Evolutionary conservation across 2,888 invertebrate species (phyloP).

Genomic region (Drosophila infuscata): DNA sequence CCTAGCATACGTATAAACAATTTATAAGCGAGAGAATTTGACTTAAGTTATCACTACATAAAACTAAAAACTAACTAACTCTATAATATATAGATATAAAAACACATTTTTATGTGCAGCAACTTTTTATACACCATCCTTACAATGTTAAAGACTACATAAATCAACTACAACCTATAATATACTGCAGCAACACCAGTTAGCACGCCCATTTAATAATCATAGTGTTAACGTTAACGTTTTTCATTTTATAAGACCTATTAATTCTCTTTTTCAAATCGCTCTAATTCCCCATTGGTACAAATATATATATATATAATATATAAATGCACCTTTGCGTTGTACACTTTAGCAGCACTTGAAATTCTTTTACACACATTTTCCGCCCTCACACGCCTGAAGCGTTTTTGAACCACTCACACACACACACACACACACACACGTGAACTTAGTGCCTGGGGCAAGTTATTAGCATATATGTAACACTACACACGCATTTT

Average conservation of each 20-base stretch:
- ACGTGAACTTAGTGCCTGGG: constrained; percentile 20
- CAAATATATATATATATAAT: constrained; percentile 9
- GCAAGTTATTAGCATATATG: constrained; percentile 59
- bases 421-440: constrained; percentile 18
- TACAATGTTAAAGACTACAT: constrained; percentile 33
- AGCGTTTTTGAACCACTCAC: constrained; percentile 49
- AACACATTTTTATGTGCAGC: constrained; percentile 52
- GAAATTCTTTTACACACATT: constrained; percentile 56
- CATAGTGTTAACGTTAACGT: constrained; percentile 44
- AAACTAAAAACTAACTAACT: constrained; percentile 32
- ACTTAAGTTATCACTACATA: constrained; percentile 61
- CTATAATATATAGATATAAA: constrained; percentile 36
- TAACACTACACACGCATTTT: constrained; percentile 57
- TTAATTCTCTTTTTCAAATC: constrained; percentile 43
- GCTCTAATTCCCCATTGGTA: constrained; percentile 34
- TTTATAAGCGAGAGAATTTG: constrained; percentile 58
- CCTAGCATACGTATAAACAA: constrained; percentile 22
- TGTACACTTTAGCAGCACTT: constrained; percentile 59
- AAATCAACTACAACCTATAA: constrained; percentile 30
- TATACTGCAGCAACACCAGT: constrained; percentile 15
- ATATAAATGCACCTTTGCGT: constrained; percentile 27
- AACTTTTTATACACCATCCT: constrained; percentile 36
- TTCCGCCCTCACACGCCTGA: constrained; percentile 60
- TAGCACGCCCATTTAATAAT: constrained; percentile 47
- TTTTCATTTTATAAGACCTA: constrained; percentile 48